phyloP scores from a whole-genome alignment of 2,113 vertebrate genomes.

The Podarcis raffonei region DNA sequence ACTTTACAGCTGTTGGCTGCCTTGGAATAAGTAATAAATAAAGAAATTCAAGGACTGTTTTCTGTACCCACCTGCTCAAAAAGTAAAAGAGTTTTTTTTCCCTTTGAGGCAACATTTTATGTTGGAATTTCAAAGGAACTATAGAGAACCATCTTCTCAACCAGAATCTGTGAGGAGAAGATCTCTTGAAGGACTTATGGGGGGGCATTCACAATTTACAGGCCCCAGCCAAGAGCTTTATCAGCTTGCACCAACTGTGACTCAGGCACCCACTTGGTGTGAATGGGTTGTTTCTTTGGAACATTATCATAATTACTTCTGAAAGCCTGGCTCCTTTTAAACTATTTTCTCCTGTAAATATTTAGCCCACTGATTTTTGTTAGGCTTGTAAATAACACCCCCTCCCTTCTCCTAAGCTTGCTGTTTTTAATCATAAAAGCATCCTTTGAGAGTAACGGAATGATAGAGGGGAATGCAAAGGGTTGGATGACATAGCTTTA shows the following conservation, averaged over 20 bases:
- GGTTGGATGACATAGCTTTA: constrained; percentile 62
- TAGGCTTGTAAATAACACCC: constrained; percentile 60
- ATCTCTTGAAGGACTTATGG: not conserved
- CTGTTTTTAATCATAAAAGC: constrained; percentile 63
- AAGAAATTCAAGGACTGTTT: not conserved
- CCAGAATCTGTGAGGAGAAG: not conserved
- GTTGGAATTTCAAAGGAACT: not conserved
- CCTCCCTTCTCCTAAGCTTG: constrained; percentile 52
- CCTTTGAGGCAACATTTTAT: not conserved
- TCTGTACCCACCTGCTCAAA: not conserved
- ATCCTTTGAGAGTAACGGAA: constrained; percentile 55
- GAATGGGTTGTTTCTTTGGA: constrained; percentile 51
- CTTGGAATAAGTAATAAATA: constrained; percentile 3
- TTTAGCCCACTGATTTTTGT: constrained; percentile 59
- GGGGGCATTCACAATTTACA: not conserved
- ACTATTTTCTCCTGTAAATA: constrained; percentile 63
- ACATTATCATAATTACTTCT: constrained; percentile 56
- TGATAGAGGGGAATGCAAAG: constrained; percentile 26
- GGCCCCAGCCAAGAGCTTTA: not conserved
- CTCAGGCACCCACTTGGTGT: constrained; percentile 27
- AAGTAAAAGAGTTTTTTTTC: not conserved
- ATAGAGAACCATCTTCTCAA: not conserved
- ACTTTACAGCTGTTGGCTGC: not conserved
- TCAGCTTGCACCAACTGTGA: constrained; percentile 41
- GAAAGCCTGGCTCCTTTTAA: constrained; percentile 64